Evolutionary conservation across 2,797 vertebrate species (phyloP).

Genomic region (Spatula versicolor): DNA sequence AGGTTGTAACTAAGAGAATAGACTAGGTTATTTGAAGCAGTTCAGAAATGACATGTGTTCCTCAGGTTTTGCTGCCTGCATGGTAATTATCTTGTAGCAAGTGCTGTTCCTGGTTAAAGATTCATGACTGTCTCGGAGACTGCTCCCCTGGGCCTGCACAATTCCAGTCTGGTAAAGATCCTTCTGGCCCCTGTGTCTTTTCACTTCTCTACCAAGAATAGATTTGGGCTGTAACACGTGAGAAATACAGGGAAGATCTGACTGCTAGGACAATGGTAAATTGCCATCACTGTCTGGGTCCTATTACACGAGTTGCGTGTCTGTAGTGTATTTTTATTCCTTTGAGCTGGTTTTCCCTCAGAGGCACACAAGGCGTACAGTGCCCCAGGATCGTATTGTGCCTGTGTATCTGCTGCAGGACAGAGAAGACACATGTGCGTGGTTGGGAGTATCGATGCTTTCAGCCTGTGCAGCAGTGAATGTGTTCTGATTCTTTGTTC

Average conservation of each 20-base stretch:
- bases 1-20: neutral
- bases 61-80: slow-evolving; percentile 53
- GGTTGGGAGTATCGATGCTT: neutral
- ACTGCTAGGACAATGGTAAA: slow-evolving; percentile 5
- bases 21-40: slow-evolving; percentile 34
- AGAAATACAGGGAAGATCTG: slow-evolving; percentile 13
- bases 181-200: slow-evolving; percentile 20
- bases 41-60: slow-evolving; percentile 49
- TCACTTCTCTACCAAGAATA: slow-evolving; percentile 20
- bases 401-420: neutral
- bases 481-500: neutral
- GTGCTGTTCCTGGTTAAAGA: slow-evolving; percentile 66
- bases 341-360: neutral
- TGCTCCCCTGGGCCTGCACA: slow-evolving; percentile 18
- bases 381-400: neutral
- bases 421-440: neutral
- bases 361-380: neutral
- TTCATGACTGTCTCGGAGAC: slow-evolving; percentile 51
- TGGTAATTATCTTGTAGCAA: slow-evolving; percentile 55
- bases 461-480: neutral
- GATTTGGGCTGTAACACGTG: neutral
- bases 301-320: neutral
- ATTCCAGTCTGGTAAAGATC: slow-evolving; percentile 31
- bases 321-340: neutral
- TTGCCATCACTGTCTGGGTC: neutral